Conservation (phyloP, 2,888 invertebrate genomes). For the Agonopterix subpropinquella region DNA sequence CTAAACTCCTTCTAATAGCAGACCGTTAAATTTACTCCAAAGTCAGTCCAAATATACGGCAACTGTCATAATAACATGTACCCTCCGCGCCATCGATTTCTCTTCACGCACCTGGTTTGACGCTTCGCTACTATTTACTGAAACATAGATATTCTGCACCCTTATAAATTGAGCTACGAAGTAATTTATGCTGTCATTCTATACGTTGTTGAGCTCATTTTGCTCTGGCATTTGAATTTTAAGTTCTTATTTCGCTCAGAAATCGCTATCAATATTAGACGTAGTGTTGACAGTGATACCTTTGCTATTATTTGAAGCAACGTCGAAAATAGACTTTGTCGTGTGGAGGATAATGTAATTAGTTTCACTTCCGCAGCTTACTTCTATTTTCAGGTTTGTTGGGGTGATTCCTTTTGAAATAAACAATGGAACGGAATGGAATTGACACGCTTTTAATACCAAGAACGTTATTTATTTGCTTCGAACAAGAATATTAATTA, state of each 20-base stretch:
- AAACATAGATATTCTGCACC: slow-evolving; percentile 67
- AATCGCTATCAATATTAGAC: slow-evolving; percentile 50
- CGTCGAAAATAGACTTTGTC: slow-evolving; percentile 66
- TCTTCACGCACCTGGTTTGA: slow-evolving; percentile 66
- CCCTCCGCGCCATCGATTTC: slow-evolving; percentile 60
- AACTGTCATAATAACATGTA: slow-evolving; percentile 65
- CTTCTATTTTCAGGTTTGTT: slow-evolving; percentile 69
- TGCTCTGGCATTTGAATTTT: slow-evolving; percentile 20
- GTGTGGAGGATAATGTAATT: slow-evolving; percentile 71
- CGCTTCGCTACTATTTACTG: slow-evolving; percentile 68
- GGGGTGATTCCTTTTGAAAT: slow-evolving; percentile 61
- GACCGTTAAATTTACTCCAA: slow-evolving; percentile 34
- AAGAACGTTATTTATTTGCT: too few relatives aligned
- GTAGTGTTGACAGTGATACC: slow-evolving; percentile 65
- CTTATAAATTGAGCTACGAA: slow-evolving; percentile 31
- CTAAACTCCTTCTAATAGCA: slow-evolving; percentile 40
- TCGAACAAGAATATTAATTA: too few relatives aligned
- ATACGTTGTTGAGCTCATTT: slow-evolving; percentile 24
- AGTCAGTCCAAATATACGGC: slow-evolving; percentile 54
- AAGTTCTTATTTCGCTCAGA: slow-evolving; percentile 51
- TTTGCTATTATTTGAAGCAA: slow-evolving; percentile 56
- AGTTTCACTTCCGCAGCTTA: slow-evolving; percentile 72
- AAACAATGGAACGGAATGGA: too few relatives aligned
- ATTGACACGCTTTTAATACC: too few relatives aligned
- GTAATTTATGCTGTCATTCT: slow-evolving; percentile 30